A percentile compares a stretch with the other conserved stretches of the same genome.
Evolutionary conservation across 2,797 vertebrate species (phyloP).

Genomic region (Urocyon cinereoargenteus): DNA sequence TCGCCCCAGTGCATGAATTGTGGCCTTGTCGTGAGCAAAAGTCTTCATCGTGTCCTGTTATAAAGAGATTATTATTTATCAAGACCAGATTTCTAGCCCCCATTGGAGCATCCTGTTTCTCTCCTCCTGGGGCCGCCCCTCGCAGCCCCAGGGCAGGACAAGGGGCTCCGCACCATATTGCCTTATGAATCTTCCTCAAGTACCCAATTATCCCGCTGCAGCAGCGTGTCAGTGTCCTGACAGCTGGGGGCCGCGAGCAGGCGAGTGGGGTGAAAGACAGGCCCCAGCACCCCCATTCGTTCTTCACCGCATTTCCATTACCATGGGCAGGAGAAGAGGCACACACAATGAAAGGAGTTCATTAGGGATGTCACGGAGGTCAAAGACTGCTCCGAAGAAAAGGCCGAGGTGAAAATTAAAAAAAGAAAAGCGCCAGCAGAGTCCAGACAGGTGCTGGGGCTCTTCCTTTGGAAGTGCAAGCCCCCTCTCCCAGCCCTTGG

Average conservation of each 20-base stretch:
- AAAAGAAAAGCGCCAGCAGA: slow-evolving; percentile 47
- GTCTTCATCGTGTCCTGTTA: slow-evolving; percentile 73
- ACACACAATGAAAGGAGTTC: slow-evolving; percentile 16
- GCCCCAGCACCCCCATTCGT: slow-evolving; percentile 68
- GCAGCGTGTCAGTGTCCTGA: slow-evolving; percentile 86
- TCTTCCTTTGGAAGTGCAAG: slow-evolving; percentile 15
- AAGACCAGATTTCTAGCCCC: slow-evolving; percentile 77
- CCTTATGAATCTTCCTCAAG: slow-evolving; percentile 90
- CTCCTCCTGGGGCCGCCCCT: slow-evolving; percentile 68
- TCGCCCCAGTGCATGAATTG: background rate
- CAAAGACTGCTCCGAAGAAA: slow-evolving; percentile 76
- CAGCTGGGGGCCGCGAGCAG: slow-evolving; percentile 82
- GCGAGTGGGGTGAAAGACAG: slow-evolving; percentile 86
- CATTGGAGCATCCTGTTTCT: slow-evolving; percentile 71
- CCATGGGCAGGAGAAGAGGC: slow-evolving; percentile 50
- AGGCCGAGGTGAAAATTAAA: slow-evolving; percentile 81
- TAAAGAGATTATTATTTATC: slow-evolving; percentile 84
- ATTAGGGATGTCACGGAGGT: slow-evolving; percentile 78
- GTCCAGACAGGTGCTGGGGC: slow-evolving; percentile 69
- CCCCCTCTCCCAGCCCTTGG: slow-evolving; percentile 11
- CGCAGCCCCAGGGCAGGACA: slow-evolving; percentile 85
- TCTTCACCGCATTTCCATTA: slow-evolving; percentile 83
- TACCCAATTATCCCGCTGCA: slow-evolving; percentile 89
- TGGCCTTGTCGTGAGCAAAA: slow-evolving; percentile 75
- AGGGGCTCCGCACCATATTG: slow-evolving; percentile 82